phyloP scores from a whole-genome alignment of 2,113 vertebrate genomes.

The Pyrgilauda ruficollis region DNA sequence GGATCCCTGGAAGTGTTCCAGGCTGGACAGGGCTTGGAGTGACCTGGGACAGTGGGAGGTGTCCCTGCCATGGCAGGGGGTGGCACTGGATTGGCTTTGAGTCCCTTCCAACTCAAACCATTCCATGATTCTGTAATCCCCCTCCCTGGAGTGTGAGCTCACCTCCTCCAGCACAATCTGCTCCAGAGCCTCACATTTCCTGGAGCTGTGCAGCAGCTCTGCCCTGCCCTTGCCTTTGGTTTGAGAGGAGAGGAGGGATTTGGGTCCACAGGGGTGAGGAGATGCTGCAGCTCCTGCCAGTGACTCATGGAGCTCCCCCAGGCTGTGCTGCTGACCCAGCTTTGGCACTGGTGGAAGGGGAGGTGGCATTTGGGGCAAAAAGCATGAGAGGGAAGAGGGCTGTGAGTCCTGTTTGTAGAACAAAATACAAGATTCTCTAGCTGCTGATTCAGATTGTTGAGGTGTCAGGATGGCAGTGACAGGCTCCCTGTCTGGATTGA shows the following conservation, averaged over 20 bases:
- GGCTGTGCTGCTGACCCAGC: neutral
- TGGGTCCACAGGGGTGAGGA: neutral
- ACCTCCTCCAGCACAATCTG: neutral
- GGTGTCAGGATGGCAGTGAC: neutral
- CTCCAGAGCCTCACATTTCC: neutral
- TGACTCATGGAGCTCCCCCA: neutral
- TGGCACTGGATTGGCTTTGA: accelerated
- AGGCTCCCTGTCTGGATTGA: neutral
- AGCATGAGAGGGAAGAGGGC: neutral
- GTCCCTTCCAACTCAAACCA: neutral
- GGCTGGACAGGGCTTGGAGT: accelerated
- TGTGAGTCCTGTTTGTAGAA: neutral
- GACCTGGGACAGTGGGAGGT: accelerated
- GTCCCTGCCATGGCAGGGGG: neutral
- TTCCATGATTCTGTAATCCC: neutral
- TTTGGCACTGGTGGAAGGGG: neutral
- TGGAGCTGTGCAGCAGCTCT: neutral
- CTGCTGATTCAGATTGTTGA: neutral
- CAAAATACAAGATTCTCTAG: neutral
- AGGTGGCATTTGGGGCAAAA: neutral
- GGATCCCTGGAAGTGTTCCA: neutral
- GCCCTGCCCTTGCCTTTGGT: neutral
- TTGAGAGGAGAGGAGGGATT: neutral
- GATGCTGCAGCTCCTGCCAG: neutral
- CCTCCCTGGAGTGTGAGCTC: neutral